Evolutionary conservation across 2,113 vertebrate species (phyloP), one percentile per base, ranked within the genome.

Genomic region (Mugil cephalus): DNA sequence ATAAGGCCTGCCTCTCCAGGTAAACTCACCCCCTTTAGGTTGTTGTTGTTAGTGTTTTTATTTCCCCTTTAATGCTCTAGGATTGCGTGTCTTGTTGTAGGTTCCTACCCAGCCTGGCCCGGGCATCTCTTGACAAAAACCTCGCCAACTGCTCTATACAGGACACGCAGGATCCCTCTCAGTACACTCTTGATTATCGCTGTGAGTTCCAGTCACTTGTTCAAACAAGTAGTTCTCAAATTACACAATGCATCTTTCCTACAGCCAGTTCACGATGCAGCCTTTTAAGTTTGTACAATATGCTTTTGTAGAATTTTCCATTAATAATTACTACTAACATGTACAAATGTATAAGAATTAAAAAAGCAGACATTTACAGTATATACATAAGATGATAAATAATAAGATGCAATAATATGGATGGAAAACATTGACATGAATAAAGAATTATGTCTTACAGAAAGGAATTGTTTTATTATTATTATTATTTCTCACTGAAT

Each of bases 1-100:
- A 96, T 54, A 99, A 97, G 93, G 96, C 98, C 40, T 99, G 98
- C 74, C 96, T 99, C 64, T 97, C 97, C 89, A 97, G 98, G 97
- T 99, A 93, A 68, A 12, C 53, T 42, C 43, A 39, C 10, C 38
- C 34, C 11, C 14, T 12, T 24, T n/a, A 54, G 1, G 7, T 14
- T 13, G 21, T 12, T 13, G 1, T 12, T 43, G 14, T 45, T 30
- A 30, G 4, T 6, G n/a, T 55, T 9, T 51, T 10, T 11, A 10
- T 24, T 11, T n/a, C n/a, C n/a, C n/a, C n/a, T n/a, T n/a, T n/a
- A n/a, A 7, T 5, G 2, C 19, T 50, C 24, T 30, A 30, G 24
- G 24, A 30, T 30, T 5, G 24, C 5, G 24, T 30, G 24, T 30
- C 24, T 30, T 70, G 2, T 72, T 61, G 43, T 59, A 99, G 98